Conservation (phyloP, 2,113 vertebrate species). For the Conger conger region DNA sequence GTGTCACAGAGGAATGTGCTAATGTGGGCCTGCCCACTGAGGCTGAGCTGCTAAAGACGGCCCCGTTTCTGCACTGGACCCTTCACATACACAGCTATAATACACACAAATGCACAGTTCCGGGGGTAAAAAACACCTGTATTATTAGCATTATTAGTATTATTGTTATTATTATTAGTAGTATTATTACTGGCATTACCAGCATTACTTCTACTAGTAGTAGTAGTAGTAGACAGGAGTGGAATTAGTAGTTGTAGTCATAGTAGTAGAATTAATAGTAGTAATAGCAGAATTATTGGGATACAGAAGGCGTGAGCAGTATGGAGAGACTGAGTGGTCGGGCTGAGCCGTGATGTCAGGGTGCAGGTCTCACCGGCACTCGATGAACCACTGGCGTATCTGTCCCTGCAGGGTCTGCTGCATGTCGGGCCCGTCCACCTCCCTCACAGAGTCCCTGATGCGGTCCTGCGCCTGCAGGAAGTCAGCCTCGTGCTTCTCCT, state of each 20-base stretch:
- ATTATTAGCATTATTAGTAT: no score
- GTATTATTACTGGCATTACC: background rate
- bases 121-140: background rate
- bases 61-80: constrained; percentile 36
- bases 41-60: constrained; percentile 11
- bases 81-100: constrained; percentile 16
- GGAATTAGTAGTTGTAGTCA: no score
- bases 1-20: constrained; percentile 48
- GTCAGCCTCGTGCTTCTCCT: constrained; percentile 53
- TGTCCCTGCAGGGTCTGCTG: constrained; percentile 73
- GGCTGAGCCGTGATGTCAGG: background rate
- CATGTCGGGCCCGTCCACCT: constrained; percentile 64
- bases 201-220: no score
- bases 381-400: constrained; percentile 81
- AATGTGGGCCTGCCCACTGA: constrained; percentile 37
- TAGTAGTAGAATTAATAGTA: no score
- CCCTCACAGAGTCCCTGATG: constrained; percentile 64
- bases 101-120: background rate
- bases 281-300: no score
- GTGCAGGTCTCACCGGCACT: constrained; percentile 70
- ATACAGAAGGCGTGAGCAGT: no score
- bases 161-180: background rate
- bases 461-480: constrained; percentile 61
- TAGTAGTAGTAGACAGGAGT: no score
- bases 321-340: background rate